Percentiles rank a stretch among this genome's conserved stretches.
Conservation (phyloP, 2,888 invertebrate species). For the Serripes groenlandicus region DNA sequence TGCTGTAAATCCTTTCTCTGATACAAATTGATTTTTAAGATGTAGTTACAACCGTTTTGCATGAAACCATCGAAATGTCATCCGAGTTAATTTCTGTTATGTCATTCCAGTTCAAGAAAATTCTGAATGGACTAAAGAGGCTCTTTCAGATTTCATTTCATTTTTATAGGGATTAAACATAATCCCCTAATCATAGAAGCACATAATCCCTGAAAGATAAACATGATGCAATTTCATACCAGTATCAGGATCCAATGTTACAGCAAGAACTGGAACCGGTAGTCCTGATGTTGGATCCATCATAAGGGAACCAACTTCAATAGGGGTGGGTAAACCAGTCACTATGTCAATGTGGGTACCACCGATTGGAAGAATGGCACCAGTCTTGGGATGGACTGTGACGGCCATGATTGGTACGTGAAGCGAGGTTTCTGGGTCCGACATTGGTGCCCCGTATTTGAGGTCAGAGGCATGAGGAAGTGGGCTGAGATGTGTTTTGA, state of each 20-base stretch:
- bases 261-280: constrained; percentile 84
- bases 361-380: constrained; percentile 82
- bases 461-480: constrained; percentile 79
- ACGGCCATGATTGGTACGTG: constrained; percentile 84
- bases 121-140: too few relatives aligned
- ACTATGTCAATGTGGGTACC: constrained; percentile 84
- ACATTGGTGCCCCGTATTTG: constrained; percentile 80
- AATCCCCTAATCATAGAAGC: too few relatives aligned
- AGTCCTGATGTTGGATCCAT: constrained; percentile 80
- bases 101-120: too few relatives aligned
- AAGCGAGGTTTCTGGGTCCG: constrained; percentile 82
- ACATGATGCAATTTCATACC: constrained; percentile 75
- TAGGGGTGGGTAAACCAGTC: constrained; percentile 83
- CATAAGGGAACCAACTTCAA: constrained; percentile 85
- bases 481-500: constrained; percentile 78
- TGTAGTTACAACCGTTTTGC: too few relatives aligned
- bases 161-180: too few relatives aligned
- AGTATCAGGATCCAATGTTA: constrained; percentile 80
- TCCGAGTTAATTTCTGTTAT: too few relatives aligned
- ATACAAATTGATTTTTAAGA: too few relatives aligned
- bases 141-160: too few relatives aligned
- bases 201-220: too few relatives aligned
- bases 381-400: constrained; percentile 83
- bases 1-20: too few relatives aligned
- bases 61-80: too few relatives aligned